phyloP scores from a whole-genome alignment of 1,140 invertebrate genomes.

The Pseudomyrmex concolor region DNA sequence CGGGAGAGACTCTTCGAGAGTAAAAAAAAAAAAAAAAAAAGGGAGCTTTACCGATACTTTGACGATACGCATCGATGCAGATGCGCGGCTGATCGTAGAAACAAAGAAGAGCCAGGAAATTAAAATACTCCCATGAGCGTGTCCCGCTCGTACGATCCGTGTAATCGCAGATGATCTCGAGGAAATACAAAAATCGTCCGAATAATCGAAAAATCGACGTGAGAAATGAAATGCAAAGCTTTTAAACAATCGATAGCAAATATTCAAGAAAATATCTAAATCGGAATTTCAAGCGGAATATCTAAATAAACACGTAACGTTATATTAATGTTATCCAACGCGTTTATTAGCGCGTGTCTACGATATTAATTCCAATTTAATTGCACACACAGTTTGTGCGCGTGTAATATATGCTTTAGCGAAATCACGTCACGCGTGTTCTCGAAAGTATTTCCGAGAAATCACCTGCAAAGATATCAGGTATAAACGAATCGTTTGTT shows the following conservation, averaged over 20 bases:
- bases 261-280: too few species aligned
- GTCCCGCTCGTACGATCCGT: slow-evolving; percentile 2
- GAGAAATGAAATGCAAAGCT: not conserved
- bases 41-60: slow-evolving; percentile 41
- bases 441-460: not conserved
- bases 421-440: not conserved
- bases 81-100: slow-evolving; percentile 8
- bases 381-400: too few species aligned
- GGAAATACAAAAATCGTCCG: not conserved
- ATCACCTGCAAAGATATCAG: slow-evolving; percentile 43
- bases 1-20: slow-evolving; percentile 29
- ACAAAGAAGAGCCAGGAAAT: slow-evolving; percentile 33
- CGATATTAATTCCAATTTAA: not conserved
- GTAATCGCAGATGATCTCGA: slow-evolving; percentile 8
- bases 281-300: too few species aligned
- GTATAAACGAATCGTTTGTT: not conserved
- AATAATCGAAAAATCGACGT: not conserved
- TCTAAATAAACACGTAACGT: too few species aligned
- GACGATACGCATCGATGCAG: slow-evolving; percentile 36
- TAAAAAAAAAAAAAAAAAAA: slow-evolving; percentile 1
- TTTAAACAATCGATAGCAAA: not conserved
- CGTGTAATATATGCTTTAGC: not conserved
- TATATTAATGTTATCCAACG: too few species aligned
- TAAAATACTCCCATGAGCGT: slow-evolving; percentile 33
- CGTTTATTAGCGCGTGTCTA: not conserved